Evolutionary conservation across 2,888 invertebrate genomes (phyloP).

Genomic region (Luperina testacea): DNA sequence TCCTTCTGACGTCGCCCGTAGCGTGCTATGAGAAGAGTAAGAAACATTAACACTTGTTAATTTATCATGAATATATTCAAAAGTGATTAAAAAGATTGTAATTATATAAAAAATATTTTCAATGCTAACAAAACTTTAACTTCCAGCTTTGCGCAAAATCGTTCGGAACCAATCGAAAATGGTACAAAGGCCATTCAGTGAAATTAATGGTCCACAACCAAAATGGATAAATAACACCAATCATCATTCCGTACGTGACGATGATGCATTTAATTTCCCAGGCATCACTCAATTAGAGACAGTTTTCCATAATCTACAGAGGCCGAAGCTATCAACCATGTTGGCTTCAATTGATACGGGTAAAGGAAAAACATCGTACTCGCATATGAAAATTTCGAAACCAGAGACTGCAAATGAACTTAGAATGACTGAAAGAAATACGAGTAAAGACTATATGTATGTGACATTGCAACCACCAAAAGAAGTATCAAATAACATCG

Average conservation of each 20-base stretch:
- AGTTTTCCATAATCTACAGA: constrained; percentile 73
- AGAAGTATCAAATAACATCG: constrained; percentile 41
- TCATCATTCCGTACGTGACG: constrained; percentile 10
- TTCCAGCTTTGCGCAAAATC: constrained; percentile 85
- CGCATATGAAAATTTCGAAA: constrained; percentile 68
- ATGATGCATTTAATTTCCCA: constrained; percentile 68
- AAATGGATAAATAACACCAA: constrained; percentile 62
- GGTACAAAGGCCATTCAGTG: constrained; percentile 84
- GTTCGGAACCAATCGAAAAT: constrained; percentile 85
- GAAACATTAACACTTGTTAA: constrained; percentile 22
- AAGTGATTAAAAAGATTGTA: background rate
- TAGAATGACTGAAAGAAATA: constrained; percentile 73
- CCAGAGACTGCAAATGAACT: constrained; percentile 70
- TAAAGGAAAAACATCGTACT: constrained; percentile 70
- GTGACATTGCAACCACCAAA: constrained; percentile 40
- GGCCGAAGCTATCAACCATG: constrained; percentile 77
- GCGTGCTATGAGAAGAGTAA: constrained; percentile 66
- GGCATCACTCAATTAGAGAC: constrained; percentile 73
- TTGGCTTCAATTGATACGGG: constrained; percentile 73
- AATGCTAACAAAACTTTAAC: constrained; percentile 28
- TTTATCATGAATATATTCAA: background rate
- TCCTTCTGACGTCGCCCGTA: constrained; percentile 34
- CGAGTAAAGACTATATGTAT: constrained; percentile 63
- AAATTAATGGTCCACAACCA: constrained; percentile 57
- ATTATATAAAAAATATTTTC: background rate